Evolutionary conservation across 2,113 vertebrate genomes (phyloP).

Genomic region (Callocephalon fimbriatum): DNA sequence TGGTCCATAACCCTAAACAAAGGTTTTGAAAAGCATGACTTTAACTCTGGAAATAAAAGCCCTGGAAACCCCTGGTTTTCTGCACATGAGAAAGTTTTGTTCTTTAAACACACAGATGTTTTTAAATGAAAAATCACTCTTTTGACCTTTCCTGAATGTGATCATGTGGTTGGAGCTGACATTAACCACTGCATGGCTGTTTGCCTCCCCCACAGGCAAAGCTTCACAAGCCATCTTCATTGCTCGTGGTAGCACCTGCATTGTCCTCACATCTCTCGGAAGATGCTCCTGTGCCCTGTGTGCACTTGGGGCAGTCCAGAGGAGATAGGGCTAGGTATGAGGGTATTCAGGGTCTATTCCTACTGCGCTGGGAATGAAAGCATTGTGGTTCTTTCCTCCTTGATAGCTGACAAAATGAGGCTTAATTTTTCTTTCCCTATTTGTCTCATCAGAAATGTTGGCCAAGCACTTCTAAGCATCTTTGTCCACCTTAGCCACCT

Average conservation of each 20-base stretch:
- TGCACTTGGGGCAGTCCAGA: background rate
- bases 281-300: background rate
- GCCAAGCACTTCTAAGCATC: background rate
- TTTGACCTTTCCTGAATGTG: slow-evolving; percentile 75
- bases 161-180: slow-evolving; percentile 61
- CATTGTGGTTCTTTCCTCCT: rapidly evolving
- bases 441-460: background rate
- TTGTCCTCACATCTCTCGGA: background rate
- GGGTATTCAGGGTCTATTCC: background rate
- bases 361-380: background rate
- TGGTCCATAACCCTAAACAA: slow-evolving; percentile 3
- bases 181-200: slow-evolving; percentile 57
- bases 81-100: slow-evolving; percentile 78
- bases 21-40: background rate
- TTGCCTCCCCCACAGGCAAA: background rate
- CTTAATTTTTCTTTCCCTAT: background rate
- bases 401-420: background rate
- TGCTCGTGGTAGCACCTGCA: background rate
- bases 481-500: background rate
- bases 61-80: slow-evolving; percentile 62
- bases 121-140: slow-evolving; percentile 79
- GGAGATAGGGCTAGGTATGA: background rate
- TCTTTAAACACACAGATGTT: slow-evolving; percentile 74
- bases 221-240: background rate
- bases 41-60: slow-evolving; percentile 43